phyloP scores from a whole-genome alignment of 2,888 invertebrate species.

The Brachyptera putata region DNA sequence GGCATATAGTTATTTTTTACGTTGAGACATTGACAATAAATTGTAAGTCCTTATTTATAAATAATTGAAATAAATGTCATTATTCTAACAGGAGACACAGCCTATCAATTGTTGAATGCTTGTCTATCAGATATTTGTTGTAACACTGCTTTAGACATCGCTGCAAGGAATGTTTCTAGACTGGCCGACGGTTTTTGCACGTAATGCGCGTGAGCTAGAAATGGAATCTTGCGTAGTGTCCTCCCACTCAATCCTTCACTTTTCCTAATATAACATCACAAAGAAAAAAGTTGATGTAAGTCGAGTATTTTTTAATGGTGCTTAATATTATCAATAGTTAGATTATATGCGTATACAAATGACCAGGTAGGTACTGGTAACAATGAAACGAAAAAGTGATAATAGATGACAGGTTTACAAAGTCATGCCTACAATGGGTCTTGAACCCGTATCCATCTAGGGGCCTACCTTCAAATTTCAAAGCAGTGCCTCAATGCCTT shows the following conservation, averaged over 20 bases:
- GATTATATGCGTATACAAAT: too few species aligned
- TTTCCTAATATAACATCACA: constrained; percentile 31
- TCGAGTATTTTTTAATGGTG: not conserved
- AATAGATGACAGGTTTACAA: too few species aligned
- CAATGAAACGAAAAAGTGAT: too few species aligned
- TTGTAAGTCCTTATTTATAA: not conserved
- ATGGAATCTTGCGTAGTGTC: constrained; percentile 81
- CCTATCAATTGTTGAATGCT: not conserved
- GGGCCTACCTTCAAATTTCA: too few species aligned
- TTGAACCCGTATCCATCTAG: too few species aligned
- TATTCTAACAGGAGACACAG: not conserved
- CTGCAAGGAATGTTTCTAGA: constrained; percentile 23
- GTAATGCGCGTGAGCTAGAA: constrained; percentile 70
- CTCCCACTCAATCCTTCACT: constrained; percentile 78
- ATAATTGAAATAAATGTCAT: not conserved
- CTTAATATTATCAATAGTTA: too few species aligned
- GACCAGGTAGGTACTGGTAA: too few species aligned
- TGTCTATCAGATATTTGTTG: constrained; percentile 22
- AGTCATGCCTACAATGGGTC: too few species aligned
- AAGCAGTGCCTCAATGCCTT: too few species aligned
- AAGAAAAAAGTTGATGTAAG: not conserved
- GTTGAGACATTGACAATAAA: too few species aligned
- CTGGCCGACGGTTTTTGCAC: constrained; percentile 37
- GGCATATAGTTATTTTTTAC: too few species aligned
- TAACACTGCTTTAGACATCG: constrained; percentile 25